Conservation (phyloP, 1,140 invertebrate genomes). For the Acromyrmex echinatior region DNA sequence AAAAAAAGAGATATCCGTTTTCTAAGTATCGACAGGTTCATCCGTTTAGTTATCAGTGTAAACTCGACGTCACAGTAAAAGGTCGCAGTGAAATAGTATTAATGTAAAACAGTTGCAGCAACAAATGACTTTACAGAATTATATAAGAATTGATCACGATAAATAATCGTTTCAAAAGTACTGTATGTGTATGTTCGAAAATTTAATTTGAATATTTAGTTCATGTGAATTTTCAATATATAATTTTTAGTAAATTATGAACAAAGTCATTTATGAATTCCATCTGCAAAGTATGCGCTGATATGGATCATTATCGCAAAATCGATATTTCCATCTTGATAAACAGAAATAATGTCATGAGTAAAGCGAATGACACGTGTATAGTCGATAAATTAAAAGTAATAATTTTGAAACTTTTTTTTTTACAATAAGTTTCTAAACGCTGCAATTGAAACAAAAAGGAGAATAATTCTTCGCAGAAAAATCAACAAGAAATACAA, state of each 20-base stretch:
- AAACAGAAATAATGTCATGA: neutral
- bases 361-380: neutral
- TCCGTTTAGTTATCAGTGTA: neutral
- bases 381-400: neutral
- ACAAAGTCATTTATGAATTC: neutral
- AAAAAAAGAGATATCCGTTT: neutral
- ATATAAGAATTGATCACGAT: too few relatives aligned
- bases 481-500: neutral
- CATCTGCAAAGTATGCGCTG: neutral
- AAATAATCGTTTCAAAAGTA: neutral
- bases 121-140: neutral
- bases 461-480: neutral
- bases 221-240: too few relatives aligned
- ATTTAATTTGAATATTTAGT: neutral
- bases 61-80: neutral
- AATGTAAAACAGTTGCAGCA: neutral
- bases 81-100: too few relatives aligned
- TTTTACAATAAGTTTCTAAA: neutral
- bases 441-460: neutral
- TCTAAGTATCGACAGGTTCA: neutral
- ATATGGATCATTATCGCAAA: neutral
- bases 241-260: neutral
- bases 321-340: neutral
- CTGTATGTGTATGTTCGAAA: too few relatives aligned
- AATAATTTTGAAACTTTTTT: neutral